Evolutionary conservation across 2,797 vertebrate species (phyloP).

Genomic region (Parambassis ranga): DNA sequence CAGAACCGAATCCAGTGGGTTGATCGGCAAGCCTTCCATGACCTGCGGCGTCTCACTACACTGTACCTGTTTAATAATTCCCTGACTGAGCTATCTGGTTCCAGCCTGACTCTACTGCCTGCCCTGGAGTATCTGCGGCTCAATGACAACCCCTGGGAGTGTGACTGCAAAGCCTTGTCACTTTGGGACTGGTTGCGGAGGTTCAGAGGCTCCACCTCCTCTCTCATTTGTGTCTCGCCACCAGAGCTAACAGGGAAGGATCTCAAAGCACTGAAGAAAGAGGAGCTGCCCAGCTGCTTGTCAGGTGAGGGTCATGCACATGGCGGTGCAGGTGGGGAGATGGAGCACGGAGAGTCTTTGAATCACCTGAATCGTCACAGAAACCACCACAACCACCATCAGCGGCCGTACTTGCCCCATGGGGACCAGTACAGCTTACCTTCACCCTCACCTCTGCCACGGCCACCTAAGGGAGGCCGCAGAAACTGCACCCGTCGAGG

Average conservation of each 20-base stretch:
- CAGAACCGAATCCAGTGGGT: constrained; percentile 96
- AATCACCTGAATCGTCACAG: constrained; percentile 79
- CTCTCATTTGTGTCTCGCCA: constrained; percentile 83
- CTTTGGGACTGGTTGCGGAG: constrained; percentile 95
- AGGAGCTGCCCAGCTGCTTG: constrained; percentile 88
- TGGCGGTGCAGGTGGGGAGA: constrained; percentile 28
- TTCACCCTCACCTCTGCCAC: constrained; percentile 75
- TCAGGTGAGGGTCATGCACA: constrained; percentile 38
- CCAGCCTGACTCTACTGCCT: constrained; percentile 86
- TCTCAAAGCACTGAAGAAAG: constrained; percentile 86
- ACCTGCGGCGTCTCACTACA: constrained; percentile 91
- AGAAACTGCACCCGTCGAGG: constrained; percentile 93
- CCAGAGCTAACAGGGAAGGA: constrained; percentile 83
- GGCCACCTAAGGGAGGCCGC: constrained; percentile 80
- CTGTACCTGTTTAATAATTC: constrained; percentile 98
- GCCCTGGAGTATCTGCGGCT: constrained; percentile 95
- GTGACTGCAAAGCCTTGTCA: constrained; percentile 89
- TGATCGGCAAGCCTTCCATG: constrained; percentile 91
- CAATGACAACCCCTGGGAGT: constrained; percentile 96
- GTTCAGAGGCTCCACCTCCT: constrained; percentile 93
- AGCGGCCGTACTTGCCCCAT: constrained; percentile 74
- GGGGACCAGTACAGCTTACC: constrained; percentile 77
- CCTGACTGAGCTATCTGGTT: constrained; percentile 87
- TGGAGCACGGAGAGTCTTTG: constrained; percentile 80
- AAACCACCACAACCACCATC: constrained; percentile 78